Base-by-base conservation (phyloP, 1,140 invertebrate genomes). In the Pseudomyrmex concolor region DNA sequence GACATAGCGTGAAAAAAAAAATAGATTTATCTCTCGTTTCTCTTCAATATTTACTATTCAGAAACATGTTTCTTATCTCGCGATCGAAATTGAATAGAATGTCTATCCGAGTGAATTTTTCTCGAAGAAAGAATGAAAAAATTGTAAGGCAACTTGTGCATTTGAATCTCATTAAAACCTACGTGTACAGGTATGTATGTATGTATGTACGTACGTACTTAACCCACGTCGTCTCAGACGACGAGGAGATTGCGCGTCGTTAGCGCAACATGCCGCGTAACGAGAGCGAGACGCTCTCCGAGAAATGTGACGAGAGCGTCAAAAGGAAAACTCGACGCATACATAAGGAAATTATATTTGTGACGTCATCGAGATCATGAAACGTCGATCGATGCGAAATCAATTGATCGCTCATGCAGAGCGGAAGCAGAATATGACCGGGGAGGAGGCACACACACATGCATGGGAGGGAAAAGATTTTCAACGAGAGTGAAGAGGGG, bases 391-490 rank as follows among this genome's bases (percentile, higher is more conserved):
- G n/a, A 22, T 17, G 25, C 13, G n/a, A 57, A 55, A 80, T 71
- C 22, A 17, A 80, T 22, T 12, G 13, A 80, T 25, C n/a, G 54
- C 19, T 34, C 10, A 45, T 9, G 55, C 13, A 81, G 25, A 17
- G 63, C 57, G 5, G 51, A 85, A 85, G 63, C 45, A 57, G 70
- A 59, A 57, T 51, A 34, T 7, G 34, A 34, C 7, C 34, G 54
- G 2, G 43, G 25, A 19, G 25, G 17, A 57, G 15, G 67, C 34
- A 57, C 17, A n/a, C 17, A n/a, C 10, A 34, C 17, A 63, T 34
- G 12, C 12, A 68, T 48, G 63, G 55, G 34, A 51, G 34, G 22
- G 43, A 70, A 55, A 67, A 67, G 55, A 71, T 84, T 87, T 87
- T 87, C 34, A 34, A 7, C 34, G 34, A 54, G 0, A 51, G 22